Percentiles rank a stretch among this genome's conserved stretches.
phyloP scores from a whole-genome alignment of 2,888 invertebrate species.

The Temnothorax ravouxi region DNA sequence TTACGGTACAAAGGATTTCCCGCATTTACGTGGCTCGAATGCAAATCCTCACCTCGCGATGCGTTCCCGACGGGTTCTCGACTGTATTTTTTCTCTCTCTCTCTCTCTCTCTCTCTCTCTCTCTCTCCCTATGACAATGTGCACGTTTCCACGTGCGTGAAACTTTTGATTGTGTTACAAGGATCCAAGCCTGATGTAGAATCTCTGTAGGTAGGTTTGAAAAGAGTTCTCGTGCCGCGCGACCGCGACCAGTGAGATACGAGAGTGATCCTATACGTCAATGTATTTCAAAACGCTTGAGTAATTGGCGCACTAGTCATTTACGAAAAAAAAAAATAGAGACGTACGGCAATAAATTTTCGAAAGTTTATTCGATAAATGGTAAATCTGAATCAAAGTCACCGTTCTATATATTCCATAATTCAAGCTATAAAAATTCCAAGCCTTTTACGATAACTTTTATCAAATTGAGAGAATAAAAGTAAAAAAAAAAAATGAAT shows the following conservation, averaged over 20 bases:
- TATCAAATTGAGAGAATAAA: background rate
- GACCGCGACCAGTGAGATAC: background rate
- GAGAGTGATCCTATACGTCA: background rate
- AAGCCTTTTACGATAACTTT: background rate
- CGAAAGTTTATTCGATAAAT: background rate
- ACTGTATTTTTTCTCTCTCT: slow-evolving; percentile 38
- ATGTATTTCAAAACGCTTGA: slow-evolving; percentile 1
- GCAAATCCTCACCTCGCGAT: slow-evolving; percentile 74
- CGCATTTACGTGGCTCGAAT: slow-evolving; percentile 80
- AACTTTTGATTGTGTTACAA: slow-evolving; percentile 44
- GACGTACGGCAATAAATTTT: background rate
- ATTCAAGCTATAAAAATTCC: background rate
- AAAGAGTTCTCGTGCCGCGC: slow-evolving; percentile 1
- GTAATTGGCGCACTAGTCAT: background rate
- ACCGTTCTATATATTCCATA: background rate
- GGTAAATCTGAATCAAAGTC: background rate
- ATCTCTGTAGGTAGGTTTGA: background rate
- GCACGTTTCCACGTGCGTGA: slow-evolving; percentile 14
- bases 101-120: too few species aligned
- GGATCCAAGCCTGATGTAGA: background rate
- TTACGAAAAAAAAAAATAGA: background rate
- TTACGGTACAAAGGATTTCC: slow-evolving; percentile 81
- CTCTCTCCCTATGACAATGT: slow-evolving; percentile 24
- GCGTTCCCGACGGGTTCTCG: slow-evolving; percentile 61
- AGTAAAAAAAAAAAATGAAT: background rate